A percentile compares a stretch with the other conserved stretches of the same genome.
phyloP scores from a whole-genome alignment of 2,888 invertebrate species.

The Papilio protenor region DNA sequence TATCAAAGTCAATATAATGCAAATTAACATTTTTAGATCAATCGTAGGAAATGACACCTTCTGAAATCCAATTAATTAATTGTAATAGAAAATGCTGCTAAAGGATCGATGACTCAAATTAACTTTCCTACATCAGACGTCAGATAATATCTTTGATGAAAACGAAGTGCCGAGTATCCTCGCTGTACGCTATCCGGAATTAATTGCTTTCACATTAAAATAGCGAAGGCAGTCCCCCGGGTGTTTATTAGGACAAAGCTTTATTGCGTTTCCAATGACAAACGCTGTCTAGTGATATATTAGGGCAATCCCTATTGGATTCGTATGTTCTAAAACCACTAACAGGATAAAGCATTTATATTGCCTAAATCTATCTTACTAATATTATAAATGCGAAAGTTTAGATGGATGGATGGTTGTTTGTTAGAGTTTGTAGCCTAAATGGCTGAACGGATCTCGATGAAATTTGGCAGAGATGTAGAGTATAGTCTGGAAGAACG shows the following conservation, averaged over 20 bases:
- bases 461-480: too few species aligned
- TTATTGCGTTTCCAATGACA: slow-evolving; percentile 26
- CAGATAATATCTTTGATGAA: slow-evolving; percentile 29
- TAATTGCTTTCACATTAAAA: slow-evolving; percentile 31
- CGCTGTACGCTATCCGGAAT: slow-evolving; percentile 19
- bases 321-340: slow-evolving; percentile 3
- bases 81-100: background rate
- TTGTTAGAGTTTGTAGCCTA: too few species aligned
- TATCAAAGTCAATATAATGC: background rate
- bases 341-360: background rate
- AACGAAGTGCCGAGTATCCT: slow-evolving; percentile 28
- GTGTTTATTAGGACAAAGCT: slow-evolving; percentile 37
- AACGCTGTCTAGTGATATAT: slow-evolving; percentile 15
- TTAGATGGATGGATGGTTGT: too few species aligned
- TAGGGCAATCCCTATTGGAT: slow-evolving; percentile 25
- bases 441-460: too few species aligned
- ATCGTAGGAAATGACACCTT: background rate
- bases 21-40: background rate
- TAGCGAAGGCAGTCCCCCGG: slow-evolving; percentile 11
- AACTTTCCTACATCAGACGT: slow-evolving; percentile 9
- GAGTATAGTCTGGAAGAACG: too few species aligned
- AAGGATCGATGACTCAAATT: background rate
- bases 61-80: background rate
- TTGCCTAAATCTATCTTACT: background rate
- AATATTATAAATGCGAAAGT: too few species aligned